These are phyloP conservation scores for Phataginus tricuspis DNA, from an alignment of 2,797 vertebrate species.

Conservation along the genomic window DNA sequence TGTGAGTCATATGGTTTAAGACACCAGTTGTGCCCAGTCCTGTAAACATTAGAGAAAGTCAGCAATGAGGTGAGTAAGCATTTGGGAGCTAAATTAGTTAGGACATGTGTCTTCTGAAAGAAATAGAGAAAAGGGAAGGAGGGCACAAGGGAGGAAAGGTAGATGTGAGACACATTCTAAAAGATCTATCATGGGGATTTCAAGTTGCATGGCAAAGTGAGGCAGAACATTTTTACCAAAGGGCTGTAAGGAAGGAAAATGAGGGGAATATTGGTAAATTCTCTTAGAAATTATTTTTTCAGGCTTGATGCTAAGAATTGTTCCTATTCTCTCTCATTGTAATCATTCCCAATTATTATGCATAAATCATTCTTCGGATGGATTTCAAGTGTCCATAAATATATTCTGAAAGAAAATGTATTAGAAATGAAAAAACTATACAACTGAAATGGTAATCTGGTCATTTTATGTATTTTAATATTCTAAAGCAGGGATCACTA, in stretches of 20 bases:
- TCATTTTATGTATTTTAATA: background rate
- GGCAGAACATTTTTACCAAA: background rate
- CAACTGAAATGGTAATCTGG: background rate
- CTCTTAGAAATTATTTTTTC: background rate
- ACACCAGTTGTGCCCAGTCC: slow-evolving; percentile 62
- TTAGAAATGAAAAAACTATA: background rate
- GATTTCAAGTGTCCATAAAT: background rate
- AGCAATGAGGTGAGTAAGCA: slow-evolving; percentile 77
- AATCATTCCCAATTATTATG: background rate
- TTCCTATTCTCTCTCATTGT: background rate
- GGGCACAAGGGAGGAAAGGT: background rate
- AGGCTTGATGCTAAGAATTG: background rate
- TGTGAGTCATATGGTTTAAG: slow-evolving; percentile 63
- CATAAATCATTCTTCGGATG: background rate
- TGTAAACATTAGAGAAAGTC: slow-evolving; percentile 75
- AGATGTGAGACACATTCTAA: background rate
- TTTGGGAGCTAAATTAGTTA: slow-evolving; percentile 42
- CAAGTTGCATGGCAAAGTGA: slow-evolving; percentile 2
- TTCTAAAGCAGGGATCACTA: background rate
- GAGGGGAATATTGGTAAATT: background rate
- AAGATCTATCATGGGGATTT: slow-evolving; percentile 10
- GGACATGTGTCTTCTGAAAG: background rate
- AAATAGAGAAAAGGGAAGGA: background rate
- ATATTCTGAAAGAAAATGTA: background rate
- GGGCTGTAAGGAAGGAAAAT: background rate